Conservation (phyloP, 1,140 invertebrate species). For the Drosophila suzukii region DNA sequence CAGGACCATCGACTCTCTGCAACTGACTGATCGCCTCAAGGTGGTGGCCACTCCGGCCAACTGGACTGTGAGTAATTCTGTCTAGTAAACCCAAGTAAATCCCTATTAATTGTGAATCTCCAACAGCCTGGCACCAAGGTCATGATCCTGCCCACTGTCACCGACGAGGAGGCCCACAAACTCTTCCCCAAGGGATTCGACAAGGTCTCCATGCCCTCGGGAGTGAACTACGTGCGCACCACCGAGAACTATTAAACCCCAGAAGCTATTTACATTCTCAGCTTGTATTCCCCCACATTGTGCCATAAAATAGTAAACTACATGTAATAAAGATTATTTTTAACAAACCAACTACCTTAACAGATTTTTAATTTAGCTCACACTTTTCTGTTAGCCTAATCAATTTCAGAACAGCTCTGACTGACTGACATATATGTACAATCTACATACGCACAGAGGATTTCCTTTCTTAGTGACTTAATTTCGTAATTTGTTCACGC, state of each 20-base stretch:
- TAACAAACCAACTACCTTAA: no score
- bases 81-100: conserved; percentile 84
- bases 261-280: neutral
- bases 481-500: no score
- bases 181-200: conserved; percentile 91
- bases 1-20: conserved; percentile 94
- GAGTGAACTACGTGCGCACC: conserved; percentile 91
- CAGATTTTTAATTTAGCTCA: no score
- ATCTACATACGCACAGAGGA: no score
- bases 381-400: no score
- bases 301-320: neutral
- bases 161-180: conserved; percentile 88
- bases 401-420: no score
- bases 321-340: neutral
- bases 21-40: conserved; percentile 90
- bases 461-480: no score
- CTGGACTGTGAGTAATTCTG: conserved; percentile 89
- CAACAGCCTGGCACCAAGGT: conserved; percentile 90
- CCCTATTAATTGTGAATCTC: conserved; percentile 15
- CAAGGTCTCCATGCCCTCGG: conserved; percentile 90
- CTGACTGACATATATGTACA: no score
- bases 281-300: neutral
- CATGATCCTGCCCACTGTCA: conserved; percentile 92
- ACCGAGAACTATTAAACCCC: conserved; percentile 88
- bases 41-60: conserved; percentile 94